Evolutionary conservation across 2,888 invertebrate genomes (phyloP).

Genomic region (Platycheirus rosarum): DNA sequence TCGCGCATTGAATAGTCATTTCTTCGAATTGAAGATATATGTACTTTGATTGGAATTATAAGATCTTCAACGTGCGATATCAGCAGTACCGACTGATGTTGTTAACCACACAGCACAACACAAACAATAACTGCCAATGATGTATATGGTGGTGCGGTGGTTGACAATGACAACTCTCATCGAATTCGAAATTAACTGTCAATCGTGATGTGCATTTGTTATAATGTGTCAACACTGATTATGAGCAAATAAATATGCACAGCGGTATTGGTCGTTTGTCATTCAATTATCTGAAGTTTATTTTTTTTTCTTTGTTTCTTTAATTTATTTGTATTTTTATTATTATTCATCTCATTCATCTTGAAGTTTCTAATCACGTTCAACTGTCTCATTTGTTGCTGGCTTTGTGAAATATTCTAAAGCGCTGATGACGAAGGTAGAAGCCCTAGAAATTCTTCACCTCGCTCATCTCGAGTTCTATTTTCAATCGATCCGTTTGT

Average conservation of each 20-base stretch:
- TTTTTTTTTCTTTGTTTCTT: slow-evolving; percentile 15
- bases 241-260: slow-evolving; percentile 68
- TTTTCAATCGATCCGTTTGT: slow-evolving; percentile 68
- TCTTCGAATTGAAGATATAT: slow-evolving; percentile 25
- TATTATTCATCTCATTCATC: slow-evolving; percentile 6
- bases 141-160: slow-evolving; percentile 32
- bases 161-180: slow-evolving; percentile 56
- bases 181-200: slow-evolving; percentile 71
- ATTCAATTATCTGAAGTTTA: slow-evolving; percentile 59
- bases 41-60: slow-evolving; percentile 56
- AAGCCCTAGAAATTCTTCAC: slow-evolving; percentile 53
- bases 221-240: slow-evolving; percentile 60
- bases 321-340: not conserved
- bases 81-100: slow-evolving; percentile 60
- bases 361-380: slow-evolving; percentile 58
- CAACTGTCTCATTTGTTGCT: not conserved
- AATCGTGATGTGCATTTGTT: slow-evolving; percentile 59
- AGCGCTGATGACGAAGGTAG: slow-evolving; percentile 12
- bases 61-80: slow-evolving; percentile 66
- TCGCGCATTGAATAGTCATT: slow-evolving; percentile 35
- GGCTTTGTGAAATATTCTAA: slow-evolving; percentile 47
- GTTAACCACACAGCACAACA: slow-evolving; percentile 60
- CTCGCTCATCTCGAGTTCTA: slow-evolving; percentile 71
- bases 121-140: slow-evolving; percentile 27
- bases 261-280: slow-evolving; percentile 68